Evolutionary conservation across 2,888 invertebrate species (phyloP).

Genomic region (Sphecodes monilicornis): DNA sequence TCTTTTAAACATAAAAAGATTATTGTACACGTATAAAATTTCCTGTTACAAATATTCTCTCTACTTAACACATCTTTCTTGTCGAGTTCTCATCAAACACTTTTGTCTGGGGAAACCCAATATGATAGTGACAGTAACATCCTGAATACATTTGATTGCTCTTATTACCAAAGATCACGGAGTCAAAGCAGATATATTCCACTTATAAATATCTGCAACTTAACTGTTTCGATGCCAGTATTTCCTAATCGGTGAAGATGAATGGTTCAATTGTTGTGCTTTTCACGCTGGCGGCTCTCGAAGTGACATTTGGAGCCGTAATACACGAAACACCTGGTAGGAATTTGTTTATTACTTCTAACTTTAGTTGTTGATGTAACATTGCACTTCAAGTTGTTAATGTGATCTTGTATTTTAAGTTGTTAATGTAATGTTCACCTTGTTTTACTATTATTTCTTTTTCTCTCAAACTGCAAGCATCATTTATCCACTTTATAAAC

Average conservation of each 20-base stretch:
- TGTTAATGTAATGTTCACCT: neutral
- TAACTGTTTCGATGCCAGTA: constrained; percentile 11
- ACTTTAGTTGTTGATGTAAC: neutral
- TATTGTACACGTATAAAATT: no score
- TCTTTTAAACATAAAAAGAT: no score
- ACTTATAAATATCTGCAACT: constrained; percentile 8
- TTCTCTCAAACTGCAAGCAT: neutral
- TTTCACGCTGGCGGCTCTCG: neutral
- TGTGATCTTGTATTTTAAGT: neutral
- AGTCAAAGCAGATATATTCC: neutral
- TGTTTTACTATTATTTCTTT: neutral
- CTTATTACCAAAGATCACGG: constrained; percentile 27
- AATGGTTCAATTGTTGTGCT: neutral
- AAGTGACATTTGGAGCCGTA: neutral
- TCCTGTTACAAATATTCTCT: neutral
- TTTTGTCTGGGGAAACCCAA: neutral
- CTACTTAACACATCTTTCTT: neutral
- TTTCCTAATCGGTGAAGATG: constrained; percentile 24
- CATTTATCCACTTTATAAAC: neutral
- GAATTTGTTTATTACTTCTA: neutral
- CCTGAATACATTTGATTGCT: neutral
- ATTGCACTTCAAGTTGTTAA: neutral
- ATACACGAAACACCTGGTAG: constrained; percentile 27
- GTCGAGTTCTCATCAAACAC: neutral
- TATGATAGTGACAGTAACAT: neutral